A percentile compares a stretch with the other conserved stretches of the same genome.
Evolutionary conservation across 2,888 invertebrate genomes (phyloP).

Genomic region (Diaphora mendica): DNA sequence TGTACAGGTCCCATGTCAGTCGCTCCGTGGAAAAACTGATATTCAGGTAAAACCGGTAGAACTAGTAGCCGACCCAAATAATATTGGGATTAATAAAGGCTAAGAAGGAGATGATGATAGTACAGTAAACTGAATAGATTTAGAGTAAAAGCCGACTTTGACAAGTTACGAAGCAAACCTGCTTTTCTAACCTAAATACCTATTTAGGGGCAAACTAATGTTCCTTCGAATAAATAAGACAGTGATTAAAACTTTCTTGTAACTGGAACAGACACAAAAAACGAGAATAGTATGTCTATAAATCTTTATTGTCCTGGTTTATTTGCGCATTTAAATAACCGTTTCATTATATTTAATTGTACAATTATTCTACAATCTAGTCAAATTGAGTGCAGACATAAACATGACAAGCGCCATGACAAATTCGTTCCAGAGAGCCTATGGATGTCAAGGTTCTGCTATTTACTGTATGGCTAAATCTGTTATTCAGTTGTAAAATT

Average conservation of each 20-base stretch:
- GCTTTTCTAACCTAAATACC: background rate
- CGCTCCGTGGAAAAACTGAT: too few relatives aligned
- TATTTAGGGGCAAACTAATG: background rate
- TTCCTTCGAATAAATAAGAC: background rate
- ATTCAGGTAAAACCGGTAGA: too few relatives aligned
- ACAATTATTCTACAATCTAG: background rate
- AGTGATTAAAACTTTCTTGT: background rate
- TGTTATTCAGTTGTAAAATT: background rate
- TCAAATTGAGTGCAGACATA: background rate
- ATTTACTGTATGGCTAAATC: background rate
- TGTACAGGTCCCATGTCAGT: too few relatives aligned
- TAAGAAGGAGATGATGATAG: too few relatives aligned
- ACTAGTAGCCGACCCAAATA: too few relatives aligned
- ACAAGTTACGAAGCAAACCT: background rate
- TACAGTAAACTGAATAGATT: background rate
- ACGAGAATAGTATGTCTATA: background rate
- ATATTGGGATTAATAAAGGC: too few relatives aligned
- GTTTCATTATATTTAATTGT: background rate
- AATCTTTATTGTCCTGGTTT: conserved; percentile 3
- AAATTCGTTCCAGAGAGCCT: background rate
- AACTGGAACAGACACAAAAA: background rate
- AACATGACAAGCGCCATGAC: background rate
- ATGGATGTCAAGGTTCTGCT: background rate
- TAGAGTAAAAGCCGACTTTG: background rate
- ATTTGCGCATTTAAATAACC: background rate